Evolutionary conservation across 2,113 vertebrate genomes (phyloP), one percentile per base, ranked within the genome.

Genomic region (Dendrocopos noguchii): DNA sequence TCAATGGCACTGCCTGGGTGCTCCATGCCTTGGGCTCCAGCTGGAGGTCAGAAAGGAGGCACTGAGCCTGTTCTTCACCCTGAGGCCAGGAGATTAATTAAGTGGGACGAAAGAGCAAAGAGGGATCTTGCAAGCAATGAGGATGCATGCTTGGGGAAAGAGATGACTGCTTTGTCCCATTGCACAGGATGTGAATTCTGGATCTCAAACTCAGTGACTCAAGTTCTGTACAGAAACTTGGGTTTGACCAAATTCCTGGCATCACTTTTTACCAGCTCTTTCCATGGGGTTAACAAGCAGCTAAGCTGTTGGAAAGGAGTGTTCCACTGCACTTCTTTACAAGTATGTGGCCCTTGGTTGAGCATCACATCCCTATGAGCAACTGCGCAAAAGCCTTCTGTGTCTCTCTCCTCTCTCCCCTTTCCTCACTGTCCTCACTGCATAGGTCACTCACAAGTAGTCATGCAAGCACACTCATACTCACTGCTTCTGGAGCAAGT

Each of bases 401-500:
- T 95, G 90, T 96, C 86, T 90, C 92, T 95, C 91, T 96, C 91
- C 86, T 96, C 92, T 94, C 84, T 91, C 67, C 39, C 55, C 24
- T 29, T 64, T 81, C n/a, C 57, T 52, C 61, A 12, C 10, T 3
- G 2, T 10, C 55, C 42, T 44, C 63, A 24, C 24, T 16, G 70
- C 70, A 64, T 15, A 36, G 64, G 7, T 61, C 46, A 25, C 42
- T 55, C 50, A 50, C 47, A 52, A 52, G 50, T 24, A 52, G 12
- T 52, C 50, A 52, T 12, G 57, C 39, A 34, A 25, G 55, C 55
- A 52, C 27, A 5, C 11, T 3, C 46, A 66, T 93, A 99, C 99
- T 99, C 98, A 99, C 99, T 99, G 99, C 98, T 99, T 99, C 97
- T 99, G 99, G 80, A 99, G 98, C 84, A 99, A 97, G 91, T 98